Evolutionary conservation across 2,888 invertebrate species (phyloP).

Genomic region (Craniophora ligustri): DNA sequence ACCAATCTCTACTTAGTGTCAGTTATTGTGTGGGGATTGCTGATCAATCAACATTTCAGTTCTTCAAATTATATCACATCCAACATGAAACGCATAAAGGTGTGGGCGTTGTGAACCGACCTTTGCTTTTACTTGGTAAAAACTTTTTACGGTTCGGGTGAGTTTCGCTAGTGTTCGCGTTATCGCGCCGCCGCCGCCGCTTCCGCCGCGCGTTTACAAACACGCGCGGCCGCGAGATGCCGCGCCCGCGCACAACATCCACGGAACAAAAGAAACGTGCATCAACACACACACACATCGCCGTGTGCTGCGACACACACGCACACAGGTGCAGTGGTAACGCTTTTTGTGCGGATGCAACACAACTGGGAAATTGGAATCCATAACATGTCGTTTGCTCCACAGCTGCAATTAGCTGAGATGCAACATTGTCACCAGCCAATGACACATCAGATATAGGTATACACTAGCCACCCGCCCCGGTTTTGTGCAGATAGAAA

Average conservation of each 20-base stretch:
- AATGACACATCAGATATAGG: too few species aligned
- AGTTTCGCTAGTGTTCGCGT: conserved; percentile 5
- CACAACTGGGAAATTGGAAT: conserved; percentile 33
- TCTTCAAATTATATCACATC: conserved; percentile 28
- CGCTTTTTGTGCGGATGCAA: conserved; percentile 28
- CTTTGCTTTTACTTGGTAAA: conserved; percentile 7
- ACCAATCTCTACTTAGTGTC: too few species aligned
- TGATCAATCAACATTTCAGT: too few species aligned
- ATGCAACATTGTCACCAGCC: conserved; percentile 11
- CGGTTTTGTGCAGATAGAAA: too few species aligned
- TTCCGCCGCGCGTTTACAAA: conserved; percentile 50
- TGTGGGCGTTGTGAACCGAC: conserved; percentile 10
- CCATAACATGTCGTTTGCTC: conserved; percentile 25
- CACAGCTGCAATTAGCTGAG: neutral
- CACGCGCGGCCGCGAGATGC: conserved; percentile 12
- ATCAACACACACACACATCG: conserved; percentile 14
- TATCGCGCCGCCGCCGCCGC: conserved; percentile 42
- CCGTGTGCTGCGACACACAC: too few species aligned
- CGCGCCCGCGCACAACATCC: conserved; percentile 6
- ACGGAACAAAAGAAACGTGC: conserved; percentile 36
- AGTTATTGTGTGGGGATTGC: too few species aligned
- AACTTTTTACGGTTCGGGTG: conserved; percentile 5
- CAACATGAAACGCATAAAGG: conserved; percentile 10
- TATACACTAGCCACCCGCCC: too few species aligned
- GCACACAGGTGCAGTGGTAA: conserved; percentile 2